phyloP scores from a whole-genome alignment of 2,113 vertebrate species.

The Haemorhous mexicanus region DNA sequence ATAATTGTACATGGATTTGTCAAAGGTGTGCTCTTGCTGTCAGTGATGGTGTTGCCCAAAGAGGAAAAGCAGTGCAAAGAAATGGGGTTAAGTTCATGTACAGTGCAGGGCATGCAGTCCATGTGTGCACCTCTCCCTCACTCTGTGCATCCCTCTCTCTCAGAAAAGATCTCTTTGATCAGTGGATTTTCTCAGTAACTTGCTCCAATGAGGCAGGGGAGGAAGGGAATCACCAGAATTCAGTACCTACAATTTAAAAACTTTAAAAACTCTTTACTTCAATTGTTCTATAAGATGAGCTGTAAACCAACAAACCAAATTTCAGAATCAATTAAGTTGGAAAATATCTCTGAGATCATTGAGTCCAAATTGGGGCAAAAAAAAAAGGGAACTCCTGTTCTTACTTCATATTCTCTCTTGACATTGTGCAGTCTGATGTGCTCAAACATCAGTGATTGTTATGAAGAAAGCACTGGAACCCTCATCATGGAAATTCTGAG shows the following conservation, averaged over 20 bases:
- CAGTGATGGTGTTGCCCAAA: background rate
- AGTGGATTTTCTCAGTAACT: background rate
- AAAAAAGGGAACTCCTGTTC: background rate
- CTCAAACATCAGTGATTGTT: background rate
- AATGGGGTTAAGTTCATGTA: background rate
- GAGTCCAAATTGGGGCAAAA: background rate
- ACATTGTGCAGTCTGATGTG: background rate
- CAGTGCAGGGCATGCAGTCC: background rate
- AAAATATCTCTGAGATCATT: background rate
- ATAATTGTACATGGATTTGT: background rate
- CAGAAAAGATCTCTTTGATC: background rate
- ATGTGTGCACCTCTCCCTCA: background rate
- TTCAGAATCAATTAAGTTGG: background rate
- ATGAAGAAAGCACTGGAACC: background rate
- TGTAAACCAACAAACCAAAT: background rate
- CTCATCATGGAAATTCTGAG: background rate
- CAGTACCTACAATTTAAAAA: background rate
- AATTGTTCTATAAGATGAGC: background rate
- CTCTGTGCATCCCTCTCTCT: background rate
- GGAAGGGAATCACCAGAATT: background rate
- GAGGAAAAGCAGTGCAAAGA: background rate
- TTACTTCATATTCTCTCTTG: background rate
- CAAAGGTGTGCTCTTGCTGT: background rate
- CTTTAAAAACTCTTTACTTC: background rate
- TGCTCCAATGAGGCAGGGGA: background rate